Percentiles rank a stretch among this genome's conserved stretches.
Evolutionary conservation across 2,797 vertebrate genomes (phyloP).

Genomic region (Pipistrellus kuhlii): DNA sequence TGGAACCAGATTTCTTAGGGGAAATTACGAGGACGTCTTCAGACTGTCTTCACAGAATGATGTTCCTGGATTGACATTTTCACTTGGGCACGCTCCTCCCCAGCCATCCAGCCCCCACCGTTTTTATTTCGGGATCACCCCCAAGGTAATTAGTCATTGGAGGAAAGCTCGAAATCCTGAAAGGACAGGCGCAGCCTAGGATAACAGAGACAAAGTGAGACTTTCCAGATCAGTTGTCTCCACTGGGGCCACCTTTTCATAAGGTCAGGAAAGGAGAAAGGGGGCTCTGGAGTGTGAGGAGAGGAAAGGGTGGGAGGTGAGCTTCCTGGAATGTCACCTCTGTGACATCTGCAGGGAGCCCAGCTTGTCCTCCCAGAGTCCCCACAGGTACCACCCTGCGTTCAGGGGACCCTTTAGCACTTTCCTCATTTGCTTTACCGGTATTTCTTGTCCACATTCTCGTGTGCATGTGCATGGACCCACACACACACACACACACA

Average conservation of each 20-base stretch:
- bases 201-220: background rate
- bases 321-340: background rate
- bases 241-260: background rate
- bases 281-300: background rate
- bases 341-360: background rate
- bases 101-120: background rate
- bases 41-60: conserved; percentile 81
- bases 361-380: background rate
- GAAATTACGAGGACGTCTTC: conserved; percentile 84
- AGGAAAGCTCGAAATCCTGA: conserved; percentile 58
- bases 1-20: conserved; percentile 89
- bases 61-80: conserved; percentile 80
- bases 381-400: background rate
- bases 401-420: background rate
- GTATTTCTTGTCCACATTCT: background rate
- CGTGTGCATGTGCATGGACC: accelerated
- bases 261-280: background rate
- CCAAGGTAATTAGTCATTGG: conserved; percentile 81
- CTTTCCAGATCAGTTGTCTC: conserved; percentile 17
- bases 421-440: background rate
- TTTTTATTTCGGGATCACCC: conserved; percentile 54
- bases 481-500: background rate
- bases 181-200: background rate
- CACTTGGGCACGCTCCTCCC: conserved; percentile 68
- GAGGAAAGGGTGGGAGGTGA: background rate